Conservation (phyloP, 2,113 vertebrate genomes). For the Cyprinodon variegatus region DNA sequence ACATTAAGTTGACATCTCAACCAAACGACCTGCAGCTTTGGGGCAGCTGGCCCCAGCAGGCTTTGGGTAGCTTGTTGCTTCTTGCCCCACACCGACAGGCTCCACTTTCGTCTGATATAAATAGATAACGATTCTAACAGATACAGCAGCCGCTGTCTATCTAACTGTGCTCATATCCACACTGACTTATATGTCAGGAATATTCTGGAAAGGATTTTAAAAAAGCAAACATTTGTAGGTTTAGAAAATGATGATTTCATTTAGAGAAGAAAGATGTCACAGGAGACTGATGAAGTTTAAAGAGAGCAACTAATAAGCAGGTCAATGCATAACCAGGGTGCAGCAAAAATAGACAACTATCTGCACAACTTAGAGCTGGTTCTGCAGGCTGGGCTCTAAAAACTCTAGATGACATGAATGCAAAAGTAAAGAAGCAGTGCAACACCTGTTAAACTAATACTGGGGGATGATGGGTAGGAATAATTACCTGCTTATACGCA, state of each 20-base stretch:
- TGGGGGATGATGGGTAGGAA: not conserved
- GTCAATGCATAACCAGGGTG: constrained; percentile 62
- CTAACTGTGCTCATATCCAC: constrained; percentile 41
- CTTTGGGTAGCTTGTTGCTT: constrained; percentile 58
- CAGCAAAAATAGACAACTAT: constrained; percentile 68
- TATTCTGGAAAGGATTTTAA: constrained; percentile 48
- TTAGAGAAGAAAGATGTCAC: constrained; percentile 20
- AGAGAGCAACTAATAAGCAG: constrained; percentile 58
- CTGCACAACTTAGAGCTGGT: constrained; percentile 48
- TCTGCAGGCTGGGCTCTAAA: constrained; percentile 30
- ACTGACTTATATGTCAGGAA: constrained; percentile 35
- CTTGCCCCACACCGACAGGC: constrained; percentile 66
- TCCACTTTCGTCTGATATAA: constrained; percentile 81
- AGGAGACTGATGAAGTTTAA: constrained; percentile 48
- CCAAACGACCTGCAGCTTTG: constrained; percentile 36
- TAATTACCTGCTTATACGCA: not conserved
- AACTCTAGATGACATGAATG: not conserved
- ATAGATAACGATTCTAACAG: constrained; percentile 82
- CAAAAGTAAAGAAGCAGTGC: constrained; percentile 1
- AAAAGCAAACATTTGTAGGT: not conserved
- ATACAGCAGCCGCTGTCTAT: constrained; percentile 78
- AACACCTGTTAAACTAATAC: constrained; percentile 5
- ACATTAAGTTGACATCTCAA: not conserved
- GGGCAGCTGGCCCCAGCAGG: constrained; percentile 68
- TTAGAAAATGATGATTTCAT: constrained; percentile 2